Percentiles rank a stretch among this genome's conserved stretches.
phyloP scores from a whole-genome alignment of 2,113 vertebrate genomes.

The Perognathus longimembris region DNA sequence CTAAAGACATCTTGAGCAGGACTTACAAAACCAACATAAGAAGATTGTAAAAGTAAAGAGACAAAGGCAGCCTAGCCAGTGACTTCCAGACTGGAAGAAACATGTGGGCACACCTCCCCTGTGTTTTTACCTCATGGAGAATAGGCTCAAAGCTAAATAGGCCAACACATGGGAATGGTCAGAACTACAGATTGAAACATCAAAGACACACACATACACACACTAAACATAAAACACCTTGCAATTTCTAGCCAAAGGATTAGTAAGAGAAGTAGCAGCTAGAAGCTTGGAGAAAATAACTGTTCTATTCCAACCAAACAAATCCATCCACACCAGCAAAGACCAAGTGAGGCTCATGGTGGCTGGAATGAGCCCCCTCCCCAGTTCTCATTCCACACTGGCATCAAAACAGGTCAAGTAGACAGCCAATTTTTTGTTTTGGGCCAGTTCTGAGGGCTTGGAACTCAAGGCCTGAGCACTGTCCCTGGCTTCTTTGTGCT shows the following conservation, averaged over 20 bases:
- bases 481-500: too few species aligned
- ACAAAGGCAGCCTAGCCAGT: background rate
- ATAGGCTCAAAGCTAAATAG: background rate
- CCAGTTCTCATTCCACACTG: background rate
- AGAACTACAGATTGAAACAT: background rate
- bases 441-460: too few species aligned
- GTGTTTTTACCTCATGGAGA: background rate
- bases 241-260: background rate
- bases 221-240: background rate
- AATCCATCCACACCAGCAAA: background rate
- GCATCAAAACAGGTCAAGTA: background rate
- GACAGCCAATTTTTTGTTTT: too few species aligned
- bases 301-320: background rate
- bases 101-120: rapidly evolving
- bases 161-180: background rate
- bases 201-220: too few species aligned
- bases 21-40: background rate
- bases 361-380: background rate
- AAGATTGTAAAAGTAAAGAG: background rate
- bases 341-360: too few species aligned
- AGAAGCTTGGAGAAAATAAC: background rate
- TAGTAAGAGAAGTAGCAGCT: background rate
- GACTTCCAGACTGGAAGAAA: background rate
- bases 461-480: too few species aligned
- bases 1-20: background rate